Percentiles rank a stretch among this genome's conserved stretches.
Evolutionary conservation across 2,888 invertebrate species (phyloP).

Genomic region (Dolichomitus sp.): DNA sequence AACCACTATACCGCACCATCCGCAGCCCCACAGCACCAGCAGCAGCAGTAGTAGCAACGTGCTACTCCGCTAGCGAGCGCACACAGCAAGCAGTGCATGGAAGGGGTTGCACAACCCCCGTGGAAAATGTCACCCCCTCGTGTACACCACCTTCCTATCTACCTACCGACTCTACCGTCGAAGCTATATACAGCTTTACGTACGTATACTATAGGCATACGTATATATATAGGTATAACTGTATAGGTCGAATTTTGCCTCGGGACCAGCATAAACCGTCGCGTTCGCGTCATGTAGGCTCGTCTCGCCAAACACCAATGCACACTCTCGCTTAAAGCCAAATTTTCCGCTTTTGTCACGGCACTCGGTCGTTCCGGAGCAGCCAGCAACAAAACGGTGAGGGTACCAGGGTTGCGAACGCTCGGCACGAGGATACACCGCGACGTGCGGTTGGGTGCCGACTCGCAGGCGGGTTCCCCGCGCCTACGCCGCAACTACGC

Average conservation of each 20-base stretch:
- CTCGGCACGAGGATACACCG: conserved; percentile 11
- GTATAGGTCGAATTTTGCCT: conserved; percentile 36
- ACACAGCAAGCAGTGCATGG: conserved; percentile 43
- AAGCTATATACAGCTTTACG: conserved; percentile 21
- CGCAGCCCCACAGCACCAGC: conserved; percentile 79
- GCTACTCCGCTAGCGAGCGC: conserved; percentile 69
- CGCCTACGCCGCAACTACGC: conserved; percentile 54
- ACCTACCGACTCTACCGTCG: conserved; percentile 13
- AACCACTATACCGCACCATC: conserved; percentile 84
- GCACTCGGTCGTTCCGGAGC: conserved; percentile 33
- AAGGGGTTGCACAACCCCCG: conserved; percentile 67
- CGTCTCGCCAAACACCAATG: conserved; percentile 53
- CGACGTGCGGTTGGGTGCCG: conserved; percentile 58
- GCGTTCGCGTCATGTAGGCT: conserved; percentile 36
- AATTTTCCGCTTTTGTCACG: conserved; percentile 64
- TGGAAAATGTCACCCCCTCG: conserved; percentile 84
- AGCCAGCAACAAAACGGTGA: conserved; percentile 2
- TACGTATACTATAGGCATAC: conserved; percentile 14
- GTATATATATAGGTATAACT: conserved; percentile 29
- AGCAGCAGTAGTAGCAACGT: conserved; percentile 65
- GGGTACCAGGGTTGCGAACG: not conserved
- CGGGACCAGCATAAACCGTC: conserved; percentile 13
- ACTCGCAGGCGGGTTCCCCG: conserved; percentile 63
- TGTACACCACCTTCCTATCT: conserved; percentile 60
- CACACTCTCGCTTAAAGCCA: conserved; percentile 51